Evolutionary conservation across 2,888 invertebrate genomes (phyloP).

Genomic region (Autographa gamma): DNA sequence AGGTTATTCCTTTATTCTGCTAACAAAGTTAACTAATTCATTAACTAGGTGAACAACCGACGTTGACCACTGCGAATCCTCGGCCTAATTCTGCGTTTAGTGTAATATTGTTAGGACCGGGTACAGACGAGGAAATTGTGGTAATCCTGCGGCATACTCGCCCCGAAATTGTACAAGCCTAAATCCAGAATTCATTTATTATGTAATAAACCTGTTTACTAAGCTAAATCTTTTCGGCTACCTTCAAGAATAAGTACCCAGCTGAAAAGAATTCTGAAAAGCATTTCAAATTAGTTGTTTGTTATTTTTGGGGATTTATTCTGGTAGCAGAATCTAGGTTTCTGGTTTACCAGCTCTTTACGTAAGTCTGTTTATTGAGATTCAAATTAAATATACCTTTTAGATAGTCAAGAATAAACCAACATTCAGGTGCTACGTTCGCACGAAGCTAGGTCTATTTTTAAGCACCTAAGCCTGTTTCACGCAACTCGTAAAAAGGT

Average conservation of each 20-base stretch:
- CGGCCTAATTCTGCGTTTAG: slow-evolving; percentile 37
- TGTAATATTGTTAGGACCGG: slow-evolving; percentile 22
- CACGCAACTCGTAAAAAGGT: slow-evolving; percentile 71
- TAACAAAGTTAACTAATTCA: slow-evolving; percentile 40
- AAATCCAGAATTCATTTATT: slow-evolving; percentile 13
- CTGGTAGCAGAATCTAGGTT: neutral
- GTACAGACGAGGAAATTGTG: slow-evolving; percentile 34
- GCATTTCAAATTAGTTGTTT: neutral
- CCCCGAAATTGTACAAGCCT: slow-evolving; percentile 25
- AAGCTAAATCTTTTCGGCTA: neutral
- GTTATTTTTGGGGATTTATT: neutral
- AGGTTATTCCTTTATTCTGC: slow-evolving; percentile 25
- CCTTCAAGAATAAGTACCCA: neutral
- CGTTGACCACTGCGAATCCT: slow-evolving; percentile 18
- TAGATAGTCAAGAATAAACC: slow-evolving; percentile 19
- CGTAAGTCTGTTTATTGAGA: neutral
- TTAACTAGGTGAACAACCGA: slow-evolving; percentile 16
- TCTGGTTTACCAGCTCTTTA: neutral
- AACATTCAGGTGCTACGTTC: slow-evolving; percentile 27
- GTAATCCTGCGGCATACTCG: slow-evolving; percentile 24
- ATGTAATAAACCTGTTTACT: slow-evolving; percentile 1
- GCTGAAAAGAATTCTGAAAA: neutral
- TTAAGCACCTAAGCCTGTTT: slow-evolving; percentile 62
- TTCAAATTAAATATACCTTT: slow-evolving; percentile 28
- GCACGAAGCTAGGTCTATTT: slow-evolving; percentile 59